Base-by-base conservation (phyloP, 2,113 vertebrate genomes). In the Harpagus bidentatus region DNA sequence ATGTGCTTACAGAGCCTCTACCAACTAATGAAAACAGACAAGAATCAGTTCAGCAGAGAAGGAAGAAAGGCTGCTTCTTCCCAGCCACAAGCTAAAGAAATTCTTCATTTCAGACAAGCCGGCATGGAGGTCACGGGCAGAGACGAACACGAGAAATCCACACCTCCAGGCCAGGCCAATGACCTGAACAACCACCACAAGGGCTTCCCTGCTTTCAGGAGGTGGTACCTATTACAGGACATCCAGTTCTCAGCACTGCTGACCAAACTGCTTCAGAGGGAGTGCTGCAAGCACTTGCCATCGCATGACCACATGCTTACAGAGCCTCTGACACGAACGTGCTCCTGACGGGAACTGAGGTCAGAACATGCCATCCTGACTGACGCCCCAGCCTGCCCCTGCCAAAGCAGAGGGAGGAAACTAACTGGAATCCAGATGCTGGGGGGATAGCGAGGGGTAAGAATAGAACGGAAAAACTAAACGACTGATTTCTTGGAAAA, bases 121-220 rank as follows among this genome's bases (percentile, higher is more conserved):
- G 0, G 18, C 9, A 2, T 11, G 17, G 45, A 85, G 12, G 25
- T 48, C 31, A 76, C 0, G 0, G 31, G 29, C 45, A 82, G 53
- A 58, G 29, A 21, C 1, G 7, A 79, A 53, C 1, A 9, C 8
- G 16, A 80, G 28, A 62, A 91, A 53, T 11, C 4, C 10, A n/a
- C 16, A 45, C 5, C 28, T 59, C 43, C 32, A 32, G n/a, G 13
- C 19, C 32, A 77, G 16, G 56, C 38, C n/a, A 48, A 32, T 0
- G 3, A 4, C 38, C 19, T 52, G 42, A 81, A 48, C 16, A 23
- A 43, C 15, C 1, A 3, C 21, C 32, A 25, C 4, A 2, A 0
- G 3, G 31, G 34, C 65, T 77, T 34, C 11, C 2, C 29, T 16
- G n/a, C 62, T 82, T 66, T 42, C 29, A 31, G n/a, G 25, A 62